Base-by-base conservation (phyloP, 92 coral and sea anemone genomes). In the Isaurus tuberculatus region DNA sequence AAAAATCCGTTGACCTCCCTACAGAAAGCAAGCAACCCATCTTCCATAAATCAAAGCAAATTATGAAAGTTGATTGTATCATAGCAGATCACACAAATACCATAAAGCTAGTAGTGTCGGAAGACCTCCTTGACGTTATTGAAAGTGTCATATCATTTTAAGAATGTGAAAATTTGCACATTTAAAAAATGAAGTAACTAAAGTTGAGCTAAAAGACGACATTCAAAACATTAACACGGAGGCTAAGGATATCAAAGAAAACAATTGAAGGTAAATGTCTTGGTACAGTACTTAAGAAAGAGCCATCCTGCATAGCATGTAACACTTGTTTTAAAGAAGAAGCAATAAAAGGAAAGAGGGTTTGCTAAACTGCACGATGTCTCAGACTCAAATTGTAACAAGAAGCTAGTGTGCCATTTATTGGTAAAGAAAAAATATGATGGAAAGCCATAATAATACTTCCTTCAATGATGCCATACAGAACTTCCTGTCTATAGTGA, bases 61-160 rank as follows among this genome's bases (percentile, higher is more conserved):
- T 89, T 72, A 85, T 89, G 92, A 85, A 89, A 89, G 58, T 65
- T 65, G 89, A 84, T 20, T 84, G 89, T 55, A 73, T 89, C 10
- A 89, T 89, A 72, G 92, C 83, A 72, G 92, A 89, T 84, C 91
- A 88, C 85, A 89, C 89, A 66, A 85, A 84, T 49, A 79, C 86
- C 4, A 89, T 80, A 27, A 57, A 46, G 49, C 80, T 89, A 69
- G 67, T 79, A 71, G 84, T 89, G 3, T 89, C 87, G 92, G 86
- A 85, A 85, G 84, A 89, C 92, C 87, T 82, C 67, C 70, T 90
- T 49, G 58, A 19, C 16, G 20, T 49, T 9, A 15, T 49, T 11
- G 58, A 49, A 49, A 9, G 58, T 49, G 81, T 85, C 73, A 85
- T 89, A 89, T 49, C 14, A 49, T 9, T 49, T 49, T 15, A 49